Evolutionary conservation across 1,140 invertebrate species (phyloP).

Genomic region (Drosophila arizonae): DNA sequence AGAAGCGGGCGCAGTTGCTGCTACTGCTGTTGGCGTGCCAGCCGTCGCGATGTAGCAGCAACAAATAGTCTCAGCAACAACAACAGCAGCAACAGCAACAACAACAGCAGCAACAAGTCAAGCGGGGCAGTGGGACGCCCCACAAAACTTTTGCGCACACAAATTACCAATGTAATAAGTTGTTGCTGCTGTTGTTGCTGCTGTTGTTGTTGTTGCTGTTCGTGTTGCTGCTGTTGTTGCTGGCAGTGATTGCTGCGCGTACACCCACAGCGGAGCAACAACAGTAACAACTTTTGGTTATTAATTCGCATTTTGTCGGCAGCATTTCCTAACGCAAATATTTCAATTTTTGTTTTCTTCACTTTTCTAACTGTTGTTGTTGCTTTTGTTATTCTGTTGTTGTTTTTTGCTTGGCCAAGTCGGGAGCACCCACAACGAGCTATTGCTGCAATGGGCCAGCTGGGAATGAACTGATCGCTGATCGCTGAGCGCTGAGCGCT

Average conservation of each 20-base stretch:
- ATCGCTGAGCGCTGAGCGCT: constrained; percentile 7
- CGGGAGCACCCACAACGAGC: constrained; percentile 11
- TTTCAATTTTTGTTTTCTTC: constrained; percentile 30
- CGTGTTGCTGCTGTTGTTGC: constrained; percentile 29
- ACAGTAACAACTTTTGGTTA: constrained; percentile 44
- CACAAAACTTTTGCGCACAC: constrained; percentile 44
- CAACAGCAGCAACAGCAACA: constrained; percentile 24
- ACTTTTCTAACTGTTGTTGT: constrained; percentile 16
- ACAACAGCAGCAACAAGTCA: constrained; percentile 30
- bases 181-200: constrained; percentile 28
- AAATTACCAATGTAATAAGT: constrained; percentile 68
- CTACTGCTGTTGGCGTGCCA: constrained; percentile 27
- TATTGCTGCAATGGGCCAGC: constrained; percentile 7
- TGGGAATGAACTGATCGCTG: constrained; percentile 19
- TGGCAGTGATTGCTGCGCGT: constrained; percentile 38
- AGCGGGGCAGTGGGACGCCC: constrained; percentile 50
- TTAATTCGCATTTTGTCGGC: constrained; percentile 62
- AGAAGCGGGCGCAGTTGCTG: neutral
- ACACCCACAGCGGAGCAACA: constrained; percentile 29
- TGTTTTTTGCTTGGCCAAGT: constrained; percentile 6
- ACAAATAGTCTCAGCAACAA: constrained; percentile 4
- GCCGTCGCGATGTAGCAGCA: constrained; percentile 14
- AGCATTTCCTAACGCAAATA: constrained; percentile 71
- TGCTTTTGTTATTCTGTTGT: neutral
- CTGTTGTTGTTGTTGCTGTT: constrained; percentile 28